Evolutionary conservation across 2,797 vertebrate species (phyloP).

Genomic region (Pogoniulus pusillus): DNA sequence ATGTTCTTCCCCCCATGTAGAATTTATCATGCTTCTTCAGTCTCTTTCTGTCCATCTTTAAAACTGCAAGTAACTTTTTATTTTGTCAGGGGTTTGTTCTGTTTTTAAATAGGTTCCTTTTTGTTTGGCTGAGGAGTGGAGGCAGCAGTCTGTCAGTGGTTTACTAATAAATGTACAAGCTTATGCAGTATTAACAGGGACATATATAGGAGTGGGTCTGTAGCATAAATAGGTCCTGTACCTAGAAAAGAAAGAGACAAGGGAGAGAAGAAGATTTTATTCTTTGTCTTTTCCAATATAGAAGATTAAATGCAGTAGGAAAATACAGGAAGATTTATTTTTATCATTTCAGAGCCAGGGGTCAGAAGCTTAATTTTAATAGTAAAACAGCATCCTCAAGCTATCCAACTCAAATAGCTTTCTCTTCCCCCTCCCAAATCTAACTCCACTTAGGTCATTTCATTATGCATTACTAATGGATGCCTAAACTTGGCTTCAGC

Average conservation of each 20-base stretch:
- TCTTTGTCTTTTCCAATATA: constrained; percentile 31
- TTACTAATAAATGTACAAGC: constrained; percentile 84
- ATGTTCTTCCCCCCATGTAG: constrained; percentile 63
- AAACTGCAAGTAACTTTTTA: constrained; percentile 1
- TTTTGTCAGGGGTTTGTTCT: constrained; percentile 38
- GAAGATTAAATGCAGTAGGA: constrained; percentile 49
- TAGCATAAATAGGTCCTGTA: constrained; percentile 78
- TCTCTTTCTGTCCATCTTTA: constrained; percentile 74
- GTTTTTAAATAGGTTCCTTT: constrained; percentile 57
- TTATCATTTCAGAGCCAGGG: constrained; percentile 57
- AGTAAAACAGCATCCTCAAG: constrained; percentile 56
- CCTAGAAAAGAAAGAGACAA: constrained; percentile 75
- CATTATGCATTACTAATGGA: constrained; percentile 57
- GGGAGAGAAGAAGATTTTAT: constrained; percentile 16
- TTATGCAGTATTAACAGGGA: constrained; percentile 86
- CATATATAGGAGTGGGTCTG: constrained; percentile 82
- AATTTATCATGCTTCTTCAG: constrained; percentile 81
- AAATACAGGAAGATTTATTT: constrained; percentile 53
- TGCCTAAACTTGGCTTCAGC: constrained; percentile 44
- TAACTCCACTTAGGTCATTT: constrained; percentile 49
- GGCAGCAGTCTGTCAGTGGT: constrained; percentile 79
- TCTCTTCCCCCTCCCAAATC: constrained; percentile 7
- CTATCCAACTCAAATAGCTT: constrained; percentile 31
- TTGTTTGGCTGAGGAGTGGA: constrained; percentile 73
- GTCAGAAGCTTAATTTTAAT: constrained; percentile 64